Evolutionary conservation across 2,888 invertebrate species (phyloP).

Genomic region (Gandaritis pyraliata): DNA sequence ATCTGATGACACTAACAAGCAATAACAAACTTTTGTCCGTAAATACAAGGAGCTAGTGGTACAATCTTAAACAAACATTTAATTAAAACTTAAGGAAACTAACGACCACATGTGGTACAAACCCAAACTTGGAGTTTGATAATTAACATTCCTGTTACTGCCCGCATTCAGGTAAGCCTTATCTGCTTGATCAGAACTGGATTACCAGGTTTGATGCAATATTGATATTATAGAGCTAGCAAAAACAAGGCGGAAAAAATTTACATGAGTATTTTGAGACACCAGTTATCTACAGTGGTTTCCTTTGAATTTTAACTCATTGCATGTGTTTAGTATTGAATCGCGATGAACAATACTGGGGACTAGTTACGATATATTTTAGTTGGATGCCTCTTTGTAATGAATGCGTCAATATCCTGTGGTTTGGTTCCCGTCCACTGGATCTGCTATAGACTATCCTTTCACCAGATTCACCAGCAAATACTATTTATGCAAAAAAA

Average conservation of each 20-base stretch:
- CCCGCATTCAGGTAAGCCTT: constrained; percentile 51
- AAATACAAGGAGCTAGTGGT: constrained; percentile 39
- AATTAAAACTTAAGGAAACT: constrained; percentile 54
- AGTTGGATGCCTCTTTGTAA: no score
- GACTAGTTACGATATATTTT: no score
- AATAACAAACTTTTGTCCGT: constrained; percentile 31
- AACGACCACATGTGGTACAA: constrained; percentile 48
- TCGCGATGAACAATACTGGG: no score
- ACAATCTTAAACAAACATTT: constrained; percentile 50
- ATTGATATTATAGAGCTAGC: constrained; percentile 46
- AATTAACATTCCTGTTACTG: constrained; percentile 63
- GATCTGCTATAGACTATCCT: no score
- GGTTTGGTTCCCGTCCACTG: no score
- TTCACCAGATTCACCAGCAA: no score
- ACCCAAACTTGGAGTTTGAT: constrained; percentile 45
- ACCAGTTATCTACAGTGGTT: no score
- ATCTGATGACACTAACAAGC: constrained; percentile 9
- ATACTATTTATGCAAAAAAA: no score
- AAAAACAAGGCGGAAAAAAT: neutral
- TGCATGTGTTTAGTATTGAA: no score
- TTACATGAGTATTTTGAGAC: no score
- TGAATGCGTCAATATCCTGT: no score
- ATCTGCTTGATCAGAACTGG: constrained; percentile 60
- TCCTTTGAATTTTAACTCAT: no score
- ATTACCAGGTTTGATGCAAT: constrained; percentile 59